Evolutionary conservation across 2,888 invertebrate genomes (phyloP), one percentile per base, ranked within the genome.

Genomic region (Limnephilus lunatus): DNA sequence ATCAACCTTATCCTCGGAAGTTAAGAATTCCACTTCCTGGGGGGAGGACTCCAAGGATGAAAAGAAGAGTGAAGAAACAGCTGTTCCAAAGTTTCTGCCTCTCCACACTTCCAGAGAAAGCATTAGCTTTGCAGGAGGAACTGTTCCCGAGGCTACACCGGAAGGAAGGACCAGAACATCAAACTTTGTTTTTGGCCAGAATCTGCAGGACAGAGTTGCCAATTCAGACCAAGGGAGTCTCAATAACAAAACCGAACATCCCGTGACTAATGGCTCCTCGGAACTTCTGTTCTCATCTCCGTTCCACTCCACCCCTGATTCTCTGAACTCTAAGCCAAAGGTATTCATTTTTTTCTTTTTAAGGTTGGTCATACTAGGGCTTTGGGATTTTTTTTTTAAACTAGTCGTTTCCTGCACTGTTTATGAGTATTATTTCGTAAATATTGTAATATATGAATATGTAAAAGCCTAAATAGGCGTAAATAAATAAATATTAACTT

Each of bases 101-200:
- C 94, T 96, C 80, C 94, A 93, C 68, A 95, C 95, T n/a, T 95
- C 95, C 87, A 94, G 89, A 91, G 93, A 93, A 35, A 91, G 90
- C 68, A 91, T 93, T 12, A 93, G 92, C 82, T 93, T 93, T 82
- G 92, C 93, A 15, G 92, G 93, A 7, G 92, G 92, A 35, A 93
- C 90, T 31, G 88, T 89, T 12, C 89, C 94, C 2, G 95, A 95
- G 81, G 94, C 95, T 1, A 94, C 95, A 25, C 94, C 95, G 0
- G 94, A 94, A 91, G 94, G 95, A 2, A 94, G 95, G 82, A 96
- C 97, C 3, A 95, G 95, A 92, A 96, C 96, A 86, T 97, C 97
- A 44, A 97, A 97, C 80, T 99, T 99, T 96, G 98, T 99, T 25
- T 99, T 99, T 95, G 99, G 99, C 1, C 98, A 99, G 95, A 99